Evolutionary conservation across 1,140 invertebrate genomes (phyloP).

Genomic region (Leptinotarsa undecemlineata): DNA sequence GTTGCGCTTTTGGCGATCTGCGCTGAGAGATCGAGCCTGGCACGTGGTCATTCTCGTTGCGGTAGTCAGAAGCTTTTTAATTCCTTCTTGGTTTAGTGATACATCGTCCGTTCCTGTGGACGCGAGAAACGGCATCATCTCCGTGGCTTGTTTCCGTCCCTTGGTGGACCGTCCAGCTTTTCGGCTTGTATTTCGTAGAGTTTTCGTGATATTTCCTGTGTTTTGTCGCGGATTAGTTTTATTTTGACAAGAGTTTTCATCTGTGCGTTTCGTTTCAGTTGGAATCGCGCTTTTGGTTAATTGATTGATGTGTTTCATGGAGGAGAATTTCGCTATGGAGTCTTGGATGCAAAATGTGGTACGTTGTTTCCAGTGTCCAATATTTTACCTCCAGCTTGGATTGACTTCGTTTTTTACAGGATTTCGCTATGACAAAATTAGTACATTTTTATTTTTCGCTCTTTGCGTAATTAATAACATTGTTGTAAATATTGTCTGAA

Average conservation of each 20-base stretch:
- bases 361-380: conserved; percentile 24
- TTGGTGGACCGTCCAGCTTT: not conserved
- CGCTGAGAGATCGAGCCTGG: not conserved
- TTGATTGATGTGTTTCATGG: conserved; percentile 2
- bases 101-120: not conserved
- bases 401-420: not conserved
- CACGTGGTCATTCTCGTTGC: conserved; percentile 24
- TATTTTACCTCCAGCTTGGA: not conserved
- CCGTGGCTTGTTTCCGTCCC: too few species aligned
- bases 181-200: not conserved
- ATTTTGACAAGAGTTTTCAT: not conserved
- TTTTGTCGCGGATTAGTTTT: not conserved
- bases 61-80: conserved; percentile 7
- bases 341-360: conserved; percentile 51
- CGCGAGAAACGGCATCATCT: too few species aligned
- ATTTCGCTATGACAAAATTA: too few species aligned
- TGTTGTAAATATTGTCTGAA: too few species aligned
- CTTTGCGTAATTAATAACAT: too few species aligned
- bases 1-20: conserved; percentile 2
- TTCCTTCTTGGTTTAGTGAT: conserved; percentile 11
- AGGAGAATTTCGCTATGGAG: conserved; percentile 38
- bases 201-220: conserved; percentile 4
- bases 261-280: not conserved
- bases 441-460: too few species aligned
- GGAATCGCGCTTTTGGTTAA: not conserved